These are phyloP conservation scores for Tuberolachnus salignus DNA, from an alignment of 2,888 invertebrate genomes.

Conservation along the genomic window DNA sequence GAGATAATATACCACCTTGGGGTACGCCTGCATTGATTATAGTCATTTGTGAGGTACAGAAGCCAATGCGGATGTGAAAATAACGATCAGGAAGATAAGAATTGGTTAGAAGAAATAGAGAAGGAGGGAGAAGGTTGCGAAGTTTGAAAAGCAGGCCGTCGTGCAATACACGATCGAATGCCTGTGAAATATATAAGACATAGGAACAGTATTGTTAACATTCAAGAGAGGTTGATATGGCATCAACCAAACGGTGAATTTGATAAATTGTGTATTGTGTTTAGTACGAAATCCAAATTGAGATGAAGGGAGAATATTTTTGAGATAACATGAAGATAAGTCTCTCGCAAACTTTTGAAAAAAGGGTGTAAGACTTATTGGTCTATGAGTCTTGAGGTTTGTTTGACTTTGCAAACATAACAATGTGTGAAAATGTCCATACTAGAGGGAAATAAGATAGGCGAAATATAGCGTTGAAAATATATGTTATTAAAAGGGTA, in stretches of 20 bases:
- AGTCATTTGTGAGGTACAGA: too few relatives aligned
- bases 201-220: neutral
- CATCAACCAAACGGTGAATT: neutral
- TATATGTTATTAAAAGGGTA: neutral
- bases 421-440: neutral
- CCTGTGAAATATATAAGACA: neutral
- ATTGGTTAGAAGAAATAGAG: too few relatives aligned
- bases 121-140: too few relatives aligned
- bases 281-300: neutral
- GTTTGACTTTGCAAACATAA: neutral
- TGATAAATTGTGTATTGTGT: constrained; percentile 11
- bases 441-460: too few relatives aligned
- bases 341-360: constrained; percentile 1
- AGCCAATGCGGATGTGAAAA: too few relatives aligned
- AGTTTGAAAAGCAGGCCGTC: too few relatives aligned
- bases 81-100: too few relatives aligned
- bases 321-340: neutral
- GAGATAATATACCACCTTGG: too few relatives aligned
- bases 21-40: too few relatives aligned
- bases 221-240: neutral
- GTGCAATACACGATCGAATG: neutral
- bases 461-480: neutral
- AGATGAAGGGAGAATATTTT: constrained; percentile 1
- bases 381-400: constrained; percentile 16
- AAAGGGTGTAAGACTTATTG: constrained; percentile 1